Percentiles rank a stretch among this genome's conserved stretches.
These are phyloP conservation scores for Leptinotarsa lineolata DNA, from an alignment of 1,140 invertebrate species.

Conservation along the genomic window DNA sequence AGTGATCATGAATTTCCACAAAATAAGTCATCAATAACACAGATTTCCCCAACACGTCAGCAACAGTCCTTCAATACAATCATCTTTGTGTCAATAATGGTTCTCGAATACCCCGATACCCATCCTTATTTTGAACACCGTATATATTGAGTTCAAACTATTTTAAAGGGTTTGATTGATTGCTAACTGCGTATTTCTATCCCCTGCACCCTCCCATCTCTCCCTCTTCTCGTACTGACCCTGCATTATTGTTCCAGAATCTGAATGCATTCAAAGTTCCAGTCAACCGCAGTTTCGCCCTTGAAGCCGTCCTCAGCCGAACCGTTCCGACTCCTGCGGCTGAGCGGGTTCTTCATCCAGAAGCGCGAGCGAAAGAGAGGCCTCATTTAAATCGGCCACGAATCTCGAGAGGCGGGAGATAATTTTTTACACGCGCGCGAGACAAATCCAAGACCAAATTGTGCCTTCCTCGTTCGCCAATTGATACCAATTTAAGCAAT, in stretches of 20 bases:
- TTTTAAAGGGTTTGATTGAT: no score
- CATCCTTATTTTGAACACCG: no score
- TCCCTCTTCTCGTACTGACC: no score
- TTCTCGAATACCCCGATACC: no score
- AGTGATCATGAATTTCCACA: no score
- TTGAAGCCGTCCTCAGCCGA: slow-evolving; percentile 36
- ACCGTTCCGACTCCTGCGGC: slow-evolving; percentile 34
- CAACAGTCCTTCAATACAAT: no score
- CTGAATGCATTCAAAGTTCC: slow-evolving; percentile 42
- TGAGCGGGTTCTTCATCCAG: slow-evolving; percentile 44
- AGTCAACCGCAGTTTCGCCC: slow-evolving; percentile 14
- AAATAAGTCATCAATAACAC: no score
- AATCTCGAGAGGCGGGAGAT: not conserved
- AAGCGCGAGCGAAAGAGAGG: slow-evolving; percentile 47
- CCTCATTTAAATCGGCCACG: slow-evolving; percentile 33
- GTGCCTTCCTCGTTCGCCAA: slow-evolving; percentile 38
- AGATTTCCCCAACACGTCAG: no score
- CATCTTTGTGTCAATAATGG: no score
- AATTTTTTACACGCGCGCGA: not conserved
- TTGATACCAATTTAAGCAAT: slow-evolving; percentile 48
- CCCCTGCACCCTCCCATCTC: no score
- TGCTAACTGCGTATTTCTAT: no score
- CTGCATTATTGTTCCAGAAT: slow-evolving; percentile 38
- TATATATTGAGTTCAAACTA: no score
- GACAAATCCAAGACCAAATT: slow-evolving; percentile 15